phyloP scores from a whole-genome alignment of 1,140 invertebrate genomes.

The Ostrea denselamellosa region DNA sequence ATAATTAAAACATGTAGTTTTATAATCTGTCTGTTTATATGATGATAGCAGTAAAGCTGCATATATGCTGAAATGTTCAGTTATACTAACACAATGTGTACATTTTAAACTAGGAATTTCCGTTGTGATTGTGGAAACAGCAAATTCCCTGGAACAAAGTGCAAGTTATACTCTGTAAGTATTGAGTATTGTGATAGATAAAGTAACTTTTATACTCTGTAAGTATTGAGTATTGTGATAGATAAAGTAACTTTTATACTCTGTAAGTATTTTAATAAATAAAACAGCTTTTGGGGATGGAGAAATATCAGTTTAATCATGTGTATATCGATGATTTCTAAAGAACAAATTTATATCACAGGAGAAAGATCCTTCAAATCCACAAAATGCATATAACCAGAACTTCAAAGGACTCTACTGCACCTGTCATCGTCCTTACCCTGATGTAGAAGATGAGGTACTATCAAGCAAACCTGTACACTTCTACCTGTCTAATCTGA shows the following conservation, averaged over 20 bases:
- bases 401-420: conserved; percentile 97
- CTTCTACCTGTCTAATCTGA: too few species aligned
- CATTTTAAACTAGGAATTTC: conserved; percentile 85
- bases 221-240: conserved; percentile 66
- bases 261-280: conserved; percentile 82
- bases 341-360: conserved; percentile 51
- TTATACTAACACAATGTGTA: neutral
- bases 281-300: too few species aligned
- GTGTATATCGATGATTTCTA: neutral
- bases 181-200: neutral
- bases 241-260: conserved; percentile 82
- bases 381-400: conserved; percentile 77
- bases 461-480: neutral
- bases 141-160: conserved; percentile 87
- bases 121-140: conserved; percentile 98
- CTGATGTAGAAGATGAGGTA: conserved; percentile 89
- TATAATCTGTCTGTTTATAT: too few species aligned
- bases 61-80: too few species aligned
- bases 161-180: conserved; percentile 85
- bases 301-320: too few species aligned
- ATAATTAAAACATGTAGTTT: too few species aligned
- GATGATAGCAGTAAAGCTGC: too few species aligned
- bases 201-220: conserved; percentile 85
- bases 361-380: conserved; percentile 71
- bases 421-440: conserved; percentile 95